phyloP scores from a whole-genome alignment of 2,888 invertebrate genomes.

The Ennomos erosarius region DNA sequence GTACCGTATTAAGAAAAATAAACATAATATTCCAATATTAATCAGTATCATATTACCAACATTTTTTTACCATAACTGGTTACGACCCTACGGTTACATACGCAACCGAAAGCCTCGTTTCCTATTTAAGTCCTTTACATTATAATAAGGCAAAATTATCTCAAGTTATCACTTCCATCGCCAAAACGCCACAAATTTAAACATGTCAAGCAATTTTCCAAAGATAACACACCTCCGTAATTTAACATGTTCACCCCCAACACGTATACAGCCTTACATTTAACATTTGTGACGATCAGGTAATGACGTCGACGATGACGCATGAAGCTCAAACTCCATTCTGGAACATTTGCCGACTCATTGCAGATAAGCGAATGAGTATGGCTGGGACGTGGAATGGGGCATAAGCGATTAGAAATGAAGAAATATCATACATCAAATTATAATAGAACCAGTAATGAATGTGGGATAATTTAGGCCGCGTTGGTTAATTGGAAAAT shows the following conservation, averaged over 20 bases:
- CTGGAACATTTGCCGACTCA: constrained; percentile 65
- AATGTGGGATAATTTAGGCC: too few relatives aligned
- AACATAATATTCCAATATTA: too few relatives aligned
- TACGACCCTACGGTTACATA: too few relatives aligned
- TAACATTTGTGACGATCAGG: constrained; percentile 46
- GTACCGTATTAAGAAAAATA: too few relatives aligned
- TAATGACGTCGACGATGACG: constrained; percentile 67
- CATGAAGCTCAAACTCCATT: constrained; percentile 61
- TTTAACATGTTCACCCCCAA: constrained; percentile 14
- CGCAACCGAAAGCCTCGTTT: too few relatives aligned
- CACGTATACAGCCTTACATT: constrained; percentile 3
- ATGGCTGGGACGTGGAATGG: constrained; percentile 41
- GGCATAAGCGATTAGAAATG: constrained; percentile 30
- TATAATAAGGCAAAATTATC: neutral
- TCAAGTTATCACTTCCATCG: neutral
- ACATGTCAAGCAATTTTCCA: constrained; percentile 19
- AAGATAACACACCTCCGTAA: constrained; percentile 19
- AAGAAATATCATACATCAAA: too few relatives aligned
- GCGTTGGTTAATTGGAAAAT: too few relatives aligned
- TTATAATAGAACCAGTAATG: too few relatives aligned
- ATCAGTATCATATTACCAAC: too few relatives aligned
- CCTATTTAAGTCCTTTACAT: too few relatives aligned
- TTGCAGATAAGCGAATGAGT: constrained; percentile 69
- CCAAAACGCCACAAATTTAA: constrained; percentile 3
- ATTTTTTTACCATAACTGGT: too few relatives aligned